Conservation (phyloP, 2,888 invertebrate species). For the Pandemis corylana region DNA sequence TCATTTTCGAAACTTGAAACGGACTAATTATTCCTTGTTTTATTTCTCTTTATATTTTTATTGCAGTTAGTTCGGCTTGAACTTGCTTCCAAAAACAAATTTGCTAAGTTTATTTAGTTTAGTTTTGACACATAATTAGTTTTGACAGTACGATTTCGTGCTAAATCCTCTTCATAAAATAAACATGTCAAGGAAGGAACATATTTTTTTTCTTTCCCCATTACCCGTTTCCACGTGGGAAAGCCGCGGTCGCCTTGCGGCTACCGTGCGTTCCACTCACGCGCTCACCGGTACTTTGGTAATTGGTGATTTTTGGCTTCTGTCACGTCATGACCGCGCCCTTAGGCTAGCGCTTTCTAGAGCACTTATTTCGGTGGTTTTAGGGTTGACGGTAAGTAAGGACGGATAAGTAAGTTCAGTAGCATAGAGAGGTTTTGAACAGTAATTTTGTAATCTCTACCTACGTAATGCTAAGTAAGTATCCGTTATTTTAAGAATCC, state of each 20-base stretch:
- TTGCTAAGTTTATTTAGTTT: too few species aligned
- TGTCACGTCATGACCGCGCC: constrained; percentile 77
- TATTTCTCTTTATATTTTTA: too few species aligned
- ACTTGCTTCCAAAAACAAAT: too few species aligned
- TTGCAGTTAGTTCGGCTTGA: too few species aligned
- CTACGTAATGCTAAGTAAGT: too few species aligned
- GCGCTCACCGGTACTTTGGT: constrained; percentile 73
- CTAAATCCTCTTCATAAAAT: background rate
- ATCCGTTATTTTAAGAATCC: too few species aligned
- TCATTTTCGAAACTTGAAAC: background rate
- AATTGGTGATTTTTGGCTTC: constrained; percentile 74
- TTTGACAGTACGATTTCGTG: too few species aligned
- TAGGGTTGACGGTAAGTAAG: constrained; percentile 26
- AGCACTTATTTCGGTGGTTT: constrained; percentile 59
- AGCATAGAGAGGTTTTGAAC: background rate
- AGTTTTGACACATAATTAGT: too few species aligned
- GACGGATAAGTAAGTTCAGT: background rate
- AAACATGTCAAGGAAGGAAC: background rate
- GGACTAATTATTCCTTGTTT: too few species aligned
- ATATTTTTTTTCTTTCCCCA: constrained; percentile 12
- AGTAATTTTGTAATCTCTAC: too few species aligned
- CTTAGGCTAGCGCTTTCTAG: constrained; percentile 65
- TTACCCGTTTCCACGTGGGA: constrained; percentile 66
- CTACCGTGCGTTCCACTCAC: constrained; percentile 80
- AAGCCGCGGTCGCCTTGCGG: constrained; percentile 76